Evolutionary conservation across 2,888 invertebrate species (phyloP).

Genomic region (Invenusta paracnida): DNA sequence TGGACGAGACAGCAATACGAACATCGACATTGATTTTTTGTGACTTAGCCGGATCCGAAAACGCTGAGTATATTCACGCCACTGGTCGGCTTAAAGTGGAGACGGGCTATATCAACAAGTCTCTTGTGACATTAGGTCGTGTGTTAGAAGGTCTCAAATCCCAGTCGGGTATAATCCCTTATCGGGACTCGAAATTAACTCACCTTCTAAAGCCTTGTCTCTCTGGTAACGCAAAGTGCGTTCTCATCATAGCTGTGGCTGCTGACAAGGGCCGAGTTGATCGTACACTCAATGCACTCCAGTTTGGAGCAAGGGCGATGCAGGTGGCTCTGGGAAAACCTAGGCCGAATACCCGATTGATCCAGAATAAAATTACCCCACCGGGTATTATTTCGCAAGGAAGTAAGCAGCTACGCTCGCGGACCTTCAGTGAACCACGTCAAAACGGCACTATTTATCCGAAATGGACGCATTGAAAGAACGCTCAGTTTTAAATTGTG

Average conservation of each 20-base stretch:
- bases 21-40: slow-evolving; percentile 33
- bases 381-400: too few species aligned
- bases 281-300: slow-evolving; percentile 28
- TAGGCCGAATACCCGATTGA: slow-evolving; percentile 12
- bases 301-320: slow-evolving; percentile 36
- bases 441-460: too few species aligned
- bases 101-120: slow-evolving; percentile 36
- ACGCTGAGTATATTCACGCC: slow-evolving; percentile 30
- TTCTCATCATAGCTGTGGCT: slow-evolving; percentile 31
- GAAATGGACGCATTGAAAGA: too few species aligned
- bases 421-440: too few species aligned
- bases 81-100: slow-evolving; percentile 36
- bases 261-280: background rate
- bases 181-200: slow-evolving; percentile 34
- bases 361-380: background rate
- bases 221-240: slow-evolving; percentile 28
- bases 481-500: too few species aligned
- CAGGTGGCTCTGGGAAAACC: slow-evolving; percentile 33
- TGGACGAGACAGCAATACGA: background rate
- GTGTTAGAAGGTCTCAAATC: slow-evolving; percentile 24
- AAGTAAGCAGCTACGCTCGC: too few species aligned
- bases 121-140: slow-evolving; percentile 16
- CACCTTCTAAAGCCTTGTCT: slow-evolving; percentile 37
- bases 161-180: slow-evolving; percentile 6
- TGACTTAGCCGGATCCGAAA: slow-evolving; percentile 39